Percentiles rank a stretch among this genome's conserved stretches.
Conservation (phyloP, 1,140 invertebrate species). For the Drosophila bocqueti region DNA sequence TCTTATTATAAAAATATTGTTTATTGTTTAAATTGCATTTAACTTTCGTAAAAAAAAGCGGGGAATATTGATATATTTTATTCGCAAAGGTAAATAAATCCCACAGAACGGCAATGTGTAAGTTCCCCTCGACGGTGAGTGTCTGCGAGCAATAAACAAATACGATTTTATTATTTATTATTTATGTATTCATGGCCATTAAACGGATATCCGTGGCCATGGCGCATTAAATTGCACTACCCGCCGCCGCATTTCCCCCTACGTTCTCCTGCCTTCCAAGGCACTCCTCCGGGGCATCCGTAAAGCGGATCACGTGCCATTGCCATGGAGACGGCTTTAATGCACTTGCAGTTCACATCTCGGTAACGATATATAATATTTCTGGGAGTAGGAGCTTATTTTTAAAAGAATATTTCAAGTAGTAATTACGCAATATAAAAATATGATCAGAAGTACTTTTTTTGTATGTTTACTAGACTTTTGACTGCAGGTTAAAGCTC, state of each 20-base stretch:
- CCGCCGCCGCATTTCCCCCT: constrained; percentile 25
- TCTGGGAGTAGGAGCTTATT: neutral
- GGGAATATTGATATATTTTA: constrained; percentile 66
- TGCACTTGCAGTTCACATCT: constrained; percentile 12
- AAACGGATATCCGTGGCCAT: constrained; percentile 81
- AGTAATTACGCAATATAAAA: neutral
- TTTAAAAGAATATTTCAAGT: neutral
- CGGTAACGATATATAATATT: neutral
- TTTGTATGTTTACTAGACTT: neutral
- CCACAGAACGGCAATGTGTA: constrained; percentile 61
- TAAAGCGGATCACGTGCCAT: constrained; percentile 39
- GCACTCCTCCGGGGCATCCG: constrained; percentile 13
- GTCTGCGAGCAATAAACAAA: constrained; percentile 75
- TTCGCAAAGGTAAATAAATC: constrained; percentile 80
- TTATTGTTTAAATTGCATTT: constrained; percentile 81
- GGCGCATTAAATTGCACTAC: constrained; percentile 76
- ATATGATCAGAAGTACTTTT: neutral
- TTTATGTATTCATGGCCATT: constrained; percentile 83
- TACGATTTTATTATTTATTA: constrained; percentile 83
- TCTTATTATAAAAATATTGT: constrained; percentile 74
- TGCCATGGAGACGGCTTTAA: constrained; percentile 43
- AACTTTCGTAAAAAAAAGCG: constrained; percentile 51
- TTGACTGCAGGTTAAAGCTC: neutral
- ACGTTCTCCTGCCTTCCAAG: constrained; percentile 10
- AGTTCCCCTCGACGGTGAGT: constrained; percentile 30